phyloP scores from a whole-genome alignment of 1,140 invertebrate species.

The Pachyrhynchus sulphureomaculatus region DNA sequence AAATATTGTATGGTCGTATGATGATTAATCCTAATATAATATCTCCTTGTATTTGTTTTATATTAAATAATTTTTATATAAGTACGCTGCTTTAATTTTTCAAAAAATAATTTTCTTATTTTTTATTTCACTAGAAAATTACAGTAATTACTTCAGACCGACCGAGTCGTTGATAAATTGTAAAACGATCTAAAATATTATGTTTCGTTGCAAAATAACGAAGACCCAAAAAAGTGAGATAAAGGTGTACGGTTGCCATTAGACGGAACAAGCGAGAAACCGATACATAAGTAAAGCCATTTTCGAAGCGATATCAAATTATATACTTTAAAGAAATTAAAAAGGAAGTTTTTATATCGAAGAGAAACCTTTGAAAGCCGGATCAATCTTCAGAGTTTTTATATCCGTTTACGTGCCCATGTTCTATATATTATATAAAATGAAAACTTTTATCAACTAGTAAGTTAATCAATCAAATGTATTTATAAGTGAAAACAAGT shows the following conservation, averaged over 20 bases:
- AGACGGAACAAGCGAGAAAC: conserved; percentile 3
- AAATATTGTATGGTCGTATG: no score
- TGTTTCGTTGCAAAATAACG: conserved; percentile 1
- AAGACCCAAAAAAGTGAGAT: conserved; percentile 6
- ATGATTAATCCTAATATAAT: no score
- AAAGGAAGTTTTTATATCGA: conserved; percentile 13
- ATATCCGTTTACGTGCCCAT: no score
- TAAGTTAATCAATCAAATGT: no score
- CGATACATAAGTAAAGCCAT: conserved; percentile 2
- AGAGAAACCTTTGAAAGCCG: conserved; percentile 5
- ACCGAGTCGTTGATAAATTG: background rate
- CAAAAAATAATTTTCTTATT: no score
- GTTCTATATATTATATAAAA: no score
- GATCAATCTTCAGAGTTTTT: background rate
- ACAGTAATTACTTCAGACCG: background rate
- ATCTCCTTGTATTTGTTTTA: no score
- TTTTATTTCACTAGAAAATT: no score
- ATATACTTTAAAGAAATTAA: conserved; percentile 18
- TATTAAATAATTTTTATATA: no score
- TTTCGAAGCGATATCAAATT: conserved; percentile 15
- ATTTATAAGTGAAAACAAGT: no score
- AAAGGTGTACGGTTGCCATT: conserved; percentile 12
- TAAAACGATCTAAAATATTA: background rate
- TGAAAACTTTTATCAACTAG: no score
- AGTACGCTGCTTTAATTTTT: no score